Conservation (phyloP, 2,797 vertebrate genomes). For the Neosilurus mollespiculum region DNA sequence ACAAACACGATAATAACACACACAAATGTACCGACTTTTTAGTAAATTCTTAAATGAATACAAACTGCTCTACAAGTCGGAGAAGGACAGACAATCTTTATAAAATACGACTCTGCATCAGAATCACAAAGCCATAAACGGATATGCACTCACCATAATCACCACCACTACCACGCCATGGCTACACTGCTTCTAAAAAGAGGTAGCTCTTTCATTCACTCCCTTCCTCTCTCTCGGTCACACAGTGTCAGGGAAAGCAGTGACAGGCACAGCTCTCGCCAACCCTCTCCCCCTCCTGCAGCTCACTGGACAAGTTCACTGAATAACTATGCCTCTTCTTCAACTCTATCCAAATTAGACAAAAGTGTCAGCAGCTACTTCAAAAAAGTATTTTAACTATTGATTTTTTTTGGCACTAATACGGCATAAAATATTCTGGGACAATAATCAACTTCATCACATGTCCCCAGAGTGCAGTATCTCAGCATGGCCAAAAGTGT, state of each 20-base stretch:
- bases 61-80: background rate
- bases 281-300: conserved; percentile 51
- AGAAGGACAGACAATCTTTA: background rate
- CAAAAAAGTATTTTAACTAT: background rate
- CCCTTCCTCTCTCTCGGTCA: conserved; percentile 59
- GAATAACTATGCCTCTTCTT: conserved; percentile 25
- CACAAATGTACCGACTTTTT: background rate
- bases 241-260: conserved; percentile 71
- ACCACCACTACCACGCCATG: conserved; percentile 64
- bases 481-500: background rate
- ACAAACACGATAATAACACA: conserved; percentile 4
- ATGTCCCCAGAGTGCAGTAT: background rate
- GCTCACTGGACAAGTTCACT: conserved; percentile 51
- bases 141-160: conserved; percentile 53
- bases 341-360: background rate
- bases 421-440: background rate
- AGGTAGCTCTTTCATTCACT: conserved; percentile 46
- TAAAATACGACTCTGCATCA: background rate
- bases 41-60: background rate
- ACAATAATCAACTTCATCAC: background rate
- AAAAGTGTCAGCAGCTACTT: conserved; percentile 2
- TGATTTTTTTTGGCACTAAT: background rate
- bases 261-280: conserved; percentile 71
- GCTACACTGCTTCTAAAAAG: conserved; percentile 51
- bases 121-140: background rate